Evolutionary conservation across 2,888 invertebrate genomes (phyloP), one percentile per base, ranked within the genome.

Genomic region (Drosophila prostipennis): DNA sequence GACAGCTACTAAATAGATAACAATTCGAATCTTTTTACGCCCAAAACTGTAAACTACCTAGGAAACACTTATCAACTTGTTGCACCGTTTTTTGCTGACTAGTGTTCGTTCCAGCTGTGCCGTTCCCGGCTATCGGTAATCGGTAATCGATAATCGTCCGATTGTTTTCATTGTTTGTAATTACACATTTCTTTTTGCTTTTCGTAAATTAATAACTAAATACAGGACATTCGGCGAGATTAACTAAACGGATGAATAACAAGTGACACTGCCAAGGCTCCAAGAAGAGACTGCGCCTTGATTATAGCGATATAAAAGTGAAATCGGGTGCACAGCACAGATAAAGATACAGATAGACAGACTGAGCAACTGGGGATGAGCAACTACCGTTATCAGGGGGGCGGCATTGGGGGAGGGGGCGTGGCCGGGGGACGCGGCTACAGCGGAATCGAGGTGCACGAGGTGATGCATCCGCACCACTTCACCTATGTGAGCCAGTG

Each of bases 401-500:
- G 26, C 34, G 65, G 46, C 4, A 32, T 90, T 51, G 89, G 90
- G 11, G 91, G 90, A 5, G 87, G 32, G 4, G 67, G 54, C 13
- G 34, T 90, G 54, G 85, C 89, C n/a, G 90, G 89, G 0, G 46
- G 26, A 0, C 45, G 67, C 2, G 65, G 65, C 11, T 65, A 65
- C 46, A 67, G 65, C 26, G 65, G 65, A 0, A 65, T 65, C 13
- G 65, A 65, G 34, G 36, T 65, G 39, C 67, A 39, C 54, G 91
- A 91, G 75, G 32, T 29, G 16, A 78, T 83, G 63, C 84, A 87
- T 67, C 85, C 78, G 13, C 92, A 91, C 56, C 92, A 92, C 72
- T 92, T 91, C 57, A 92, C 92, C 26, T 92, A 92, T 74, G 92
- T 91, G 37, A 91, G 91, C 56, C 91, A 91, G 56, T 92, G 92